Percentiles rank a stretch among this genome's conserved stretches.
Evolutionary conservation across 2,888 invertebrate genomes (phyloP).

Genomic region (Listrodromus nycthemerus): DNA sequence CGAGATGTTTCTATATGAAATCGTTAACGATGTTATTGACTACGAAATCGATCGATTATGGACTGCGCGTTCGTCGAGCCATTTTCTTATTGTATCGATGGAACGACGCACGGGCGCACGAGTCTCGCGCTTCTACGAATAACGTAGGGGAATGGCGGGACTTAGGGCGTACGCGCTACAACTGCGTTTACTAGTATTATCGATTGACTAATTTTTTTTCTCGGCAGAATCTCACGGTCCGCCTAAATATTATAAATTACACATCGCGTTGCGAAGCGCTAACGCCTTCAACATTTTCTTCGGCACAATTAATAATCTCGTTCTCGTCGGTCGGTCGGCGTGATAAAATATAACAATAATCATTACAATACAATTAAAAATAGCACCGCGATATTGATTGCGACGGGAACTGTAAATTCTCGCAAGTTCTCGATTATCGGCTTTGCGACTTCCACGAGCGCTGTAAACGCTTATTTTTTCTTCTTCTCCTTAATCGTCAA

Average conservation of each 20-base stretch:
- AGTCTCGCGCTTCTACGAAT: constrained; percentile 13
- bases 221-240: constrained; percentile 46
- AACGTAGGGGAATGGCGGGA: constrained; percentile 27
- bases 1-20: constrained; percentile 49
- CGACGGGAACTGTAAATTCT: constrained; percentile 49
- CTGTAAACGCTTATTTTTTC: constrained; percentile 51
- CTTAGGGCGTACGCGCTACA: constrained; percentile 27
- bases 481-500: constrained; percentile 66
- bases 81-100: neutral
- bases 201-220: constrained; percentile 57
- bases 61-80: constrained; percentile 5
- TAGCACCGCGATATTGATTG: constrained; percentile 53
- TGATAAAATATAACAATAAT: constrained; percentile 54
- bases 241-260: constrained; percentile 32
- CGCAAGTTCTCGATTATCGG: constrained; percentile 12
- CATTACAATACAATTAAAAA: constrained; percentile 45
- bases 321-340: constrained; percentile 46
- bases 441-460: constrained; percentile 49
- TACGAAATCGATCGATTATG: constrained; percentile 55
- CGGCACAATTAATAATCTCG: constrained; percentile 46
- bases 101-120: neutral
- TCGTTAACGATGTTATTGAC: constrained; percentile 55
- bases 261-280: constrained; percentile 58
- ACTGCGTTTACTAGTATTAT: constrained; percentile 44
- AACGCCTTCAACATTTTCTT: constrained; percentile 27